Conservation (phyloP, 1,140 invertebrate genomes). For the Argopecten irradians region DNA sequence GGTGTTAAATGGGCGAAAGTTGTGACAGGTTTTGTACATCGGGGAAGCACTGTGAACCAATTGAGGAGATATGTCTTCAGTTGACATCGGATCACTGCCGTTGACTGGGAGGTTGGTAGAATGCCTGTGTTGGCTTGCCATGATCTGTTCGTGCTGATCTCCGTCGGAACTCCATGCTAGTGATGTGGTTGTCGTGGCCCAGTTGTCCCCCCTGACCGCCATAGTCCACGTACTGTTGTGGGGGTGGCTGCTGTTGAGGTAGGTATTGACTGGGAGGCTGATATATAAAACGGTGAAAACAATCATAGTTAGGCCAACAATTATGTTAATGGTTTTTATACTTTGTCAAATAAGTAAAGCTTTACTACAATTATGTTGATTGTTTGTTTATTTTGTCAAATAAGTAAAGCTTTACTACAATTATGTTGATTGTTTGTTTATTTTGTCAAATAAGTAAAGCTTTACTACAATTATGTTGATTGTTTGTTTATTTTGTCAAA, state of each 20-base stretch:
- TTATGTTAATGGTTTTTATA: too few relatives aligned
- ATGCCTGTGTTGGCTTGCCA: neutral
- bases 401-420: too few relatives aligned
- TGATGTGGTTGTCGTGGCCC: neutral
- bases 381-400: too few relatives aligned
- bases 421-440: too few relatives aligned
- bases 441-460: too few relatives aligned
- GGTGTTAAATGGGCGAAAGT: neutral
- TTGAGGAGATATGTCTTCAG: neutral
- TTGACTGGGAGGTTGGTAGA: neutral
- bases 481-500: too few relatives aligned
- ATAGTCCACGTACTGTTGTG: neutral
- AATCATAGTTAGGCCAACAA: too few relatives aligned
- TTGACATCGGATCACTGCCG: neutral
- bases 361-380: too few relatives aligned
- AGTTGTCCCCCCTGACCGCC: neutral
- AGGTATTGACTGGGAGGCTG: constrained; percentile 13
- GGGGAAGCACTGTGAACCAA: neutral
- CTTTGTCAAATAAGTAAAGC: too few relatives aligned
- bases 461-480: too few relatives aligned
- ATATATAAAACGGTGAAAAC: too few relatives aligned
- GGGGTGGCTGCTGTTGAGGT: neutral
- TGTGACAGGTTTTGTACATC: neutral
- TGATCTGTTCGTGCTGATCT: neutral
- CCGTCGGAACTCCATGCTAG: neutral